Base-by-base conservation (phyloP, 2,797 vertebrate species). In the Lates japonicus region DNA sequence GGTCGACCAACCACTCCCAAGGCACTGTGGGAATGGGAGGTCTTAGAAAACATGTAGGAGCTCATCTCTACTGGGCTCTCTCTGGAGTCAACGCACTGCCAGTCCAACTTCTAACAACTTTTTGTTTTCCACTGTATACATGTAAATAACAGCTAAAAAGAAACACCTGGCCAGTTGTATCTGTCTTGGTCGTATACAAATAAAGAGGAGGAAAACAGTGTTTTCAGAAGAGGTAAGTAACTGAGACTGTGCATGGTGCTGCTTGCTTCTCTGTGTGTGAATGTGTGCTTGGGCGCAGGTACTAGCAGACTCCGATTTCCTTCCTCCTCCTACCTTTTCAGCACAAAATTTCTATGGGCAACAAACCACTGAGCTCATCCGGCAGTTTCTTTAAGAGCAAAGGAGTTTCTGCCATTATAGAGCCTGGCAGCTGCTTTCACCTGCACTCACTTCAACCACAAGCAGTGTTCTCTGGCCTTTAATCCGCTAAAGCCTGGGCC, bases 21-120 rank as follows among this genome's bases (percentile, higher is more conserved):
- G 58, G 88, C 80, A 87, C 70, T 84, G 76, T 89, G 87, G 85
- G 80, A 91, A 89, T 55, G 67, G 85, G 80, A 91, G 83, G 86
- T 89, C 71, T 81, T n/a, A 63, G 70, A 73, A 29, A 74, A 78
- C 39, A 35, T 4, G 29, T 9, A 63, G 17, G 55, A 42, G 61
- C 1, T 4, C 46, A 62, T 77, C 52, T 46, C 48, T 69, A 44
- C 29, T 39, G 37, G 29, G 64, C 52, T 65, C 42, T 35, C 29
- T 59, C 52, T n/a, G 16, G 29, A 70, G 29, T 46, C 78, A 54
- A 51, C 62, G 17, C 25, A 76, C 60, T 51, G 41, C 60, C 44
- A 66, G 33, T 58, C 25, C 22, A 74, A 41, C 16, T 41, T 67
- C 16, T 72, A 54, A 58, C 42, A 77, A 63, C 64, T 17, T 70